Conservation (phyloP, 2,797 vertebrate genomes). For the Neosilurus mollespiculum region DNA sequence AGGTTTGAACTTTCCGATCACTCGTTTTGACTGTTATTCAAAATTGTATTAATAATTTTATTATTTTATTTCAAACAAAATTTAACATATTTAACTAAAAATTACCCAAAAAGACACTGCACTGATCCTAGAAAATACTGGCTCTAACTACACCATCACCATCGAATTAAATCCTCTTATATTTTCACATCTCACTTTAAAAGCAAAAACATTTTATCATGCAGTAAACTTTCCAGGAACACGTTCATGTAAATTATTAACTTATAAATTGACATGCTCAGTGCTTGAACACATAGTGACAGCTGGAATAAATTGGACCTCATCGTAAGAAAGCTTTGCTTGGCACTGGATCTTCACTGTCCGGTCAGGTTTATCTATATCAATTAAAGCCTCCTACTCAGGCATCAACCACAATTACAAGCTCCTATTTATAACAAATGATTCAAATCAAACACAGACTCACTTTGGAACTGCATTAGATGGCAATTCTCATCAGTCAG, state of each 20-base stretch:
- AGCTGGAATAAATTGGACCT: constrained; percentile 43
- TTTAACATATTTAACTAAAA: not conserved
- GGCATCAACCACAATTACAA: constrained; percentile 29
- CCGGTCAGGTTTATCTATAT: constrained; percentile 35
- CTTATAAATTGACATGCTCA: not conserved
- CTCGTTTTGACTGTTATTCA: too few species aligned
- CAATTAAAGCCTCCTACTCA: constrained; percentile 31
- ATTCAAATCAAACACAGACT: not conserved
- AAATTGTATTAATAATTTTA: too few species aligned
- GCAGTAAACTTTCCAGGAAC: constrained; percentile 1
- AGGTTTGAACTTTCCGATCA: too few species aligned
- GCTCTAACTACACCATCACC: not conserved
- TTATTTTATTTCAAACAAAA: not conserved
- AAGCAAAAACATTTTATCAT: not conserved
- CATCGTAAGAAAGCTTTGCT: constrained; percentile 24
- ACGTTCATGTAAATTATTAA: not conserved
- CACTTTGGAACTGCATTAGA: not conserved
- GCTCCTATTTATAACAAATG: not conserved
- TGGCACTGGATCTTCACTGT: constrained; percentile 42
- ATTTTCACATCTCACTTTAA: not conserved
- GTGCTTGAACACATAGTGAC: constrained; percentile 44
- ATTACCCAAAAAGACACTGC: not conserved
- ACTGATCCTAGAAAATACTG: not conserved
- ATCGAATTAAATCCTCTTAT: not conserved
- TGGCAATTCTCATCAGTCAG: not conserved